Conservation (phyloP, 2,888 invertebrate genomes). For the Tyria jacobaeae region DNA sequence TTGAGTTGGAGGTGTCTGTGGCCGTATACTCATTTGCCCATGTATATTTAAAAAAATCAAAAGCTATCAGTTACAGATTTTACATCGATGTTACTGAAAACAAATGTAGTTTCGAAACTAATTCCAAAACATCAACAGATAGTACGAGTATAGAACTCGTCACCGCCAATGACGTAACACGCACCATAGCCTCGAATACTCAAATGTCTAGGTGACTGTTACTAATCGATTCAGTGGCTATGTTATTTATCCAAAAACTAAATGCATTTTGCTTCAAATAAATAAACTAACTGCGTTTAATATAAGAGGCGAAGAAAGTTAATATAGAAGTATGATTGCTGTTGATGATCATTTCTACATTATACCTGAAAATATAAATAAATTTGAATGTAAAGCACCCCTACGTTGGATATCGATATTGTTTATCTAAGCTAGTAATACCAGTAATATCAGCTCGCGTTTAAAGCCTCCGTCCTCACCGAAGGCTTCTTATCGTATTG, state of each 20-base stretch:
- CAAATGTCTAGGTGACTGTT: too few relatives aligned
- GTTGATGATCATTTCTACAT: neutral
- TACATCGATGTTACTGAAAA: neutral
- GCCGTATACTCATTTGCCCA: too few relatives aligned
- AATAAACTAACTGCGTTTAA: too few relatives aligned
- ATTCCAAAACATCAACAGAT: neutral
- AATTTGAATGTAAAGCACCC: conserved; percentile 11
- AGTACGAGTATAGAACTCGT: neutral
- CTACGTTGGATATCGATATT: conserved; percentile 7
- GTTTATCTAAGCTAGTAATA: conserved; percentile 10
- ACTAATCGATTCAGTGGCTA: too few relatives aligned
- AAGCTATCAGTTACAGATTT: neutral
- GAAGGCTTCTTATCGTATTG: conserved; percentile 1
- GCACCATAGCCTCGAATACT: neutral
- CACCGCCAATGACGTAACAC: neutral
- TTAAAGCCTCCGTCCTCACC: neutral
- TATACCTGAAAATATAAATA: neutral
- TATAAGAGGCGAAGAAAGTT: neutral
- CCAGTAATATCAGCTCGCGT: conserved; percentile 11
- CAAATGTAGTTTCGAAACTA: neutral
- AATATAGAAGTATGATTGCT: too few relatives aligned
- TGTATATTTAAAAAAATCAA: neutral
- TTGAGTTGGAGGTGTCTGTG: too few relatives aligned
- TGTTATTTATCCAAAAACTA: too few relatives aligned
- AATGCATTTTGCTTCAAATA: too few relatives aligned